A percentile compares a stretch with the other conserved stretches of the same genome.
Evolutionary conservation across 1,140 invertebrate species (phyloP).

Genomic region (Ceratosolen solmsi): DNA sequence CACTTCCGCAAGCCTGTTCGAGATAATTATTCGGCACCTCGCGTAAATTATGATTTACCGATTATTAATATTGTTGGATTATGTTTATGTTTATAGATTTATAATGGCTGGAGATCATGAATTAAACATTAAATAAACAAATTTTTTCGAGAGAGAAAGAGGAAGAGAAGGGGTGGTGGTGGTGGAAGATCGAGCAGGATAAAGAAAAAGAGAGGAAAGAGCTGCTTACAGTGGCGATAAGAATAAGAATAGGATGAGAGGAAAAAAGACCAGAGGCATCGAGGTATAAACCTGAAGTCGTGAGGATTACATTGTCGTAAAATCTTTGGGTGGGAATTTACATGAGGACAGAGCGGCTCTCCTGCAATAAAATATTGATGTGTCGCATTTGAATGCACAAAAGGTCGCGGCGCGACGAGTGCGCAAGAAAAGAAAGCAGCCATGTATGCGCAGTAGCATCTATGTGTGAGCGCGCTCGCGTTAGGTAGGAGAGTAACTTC

Average conservation of each 20-base stretch:
- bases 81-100: too few species aligned
- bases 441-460: not conserved
- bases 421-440: not conserved
- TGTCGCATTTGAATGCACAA: constrained; percentile 55
- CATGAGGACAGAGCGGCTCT: constrained; percentile 53
- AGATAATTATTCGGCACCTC: constrained; percentile 31
- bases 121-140: not conserved
- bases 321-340: constrained; percentile 65
- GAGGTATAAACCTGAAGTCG: constrained; percentile 53
- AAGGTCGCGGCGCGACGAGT: constrained; percentile 16
- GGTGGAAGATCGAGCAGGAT: too few species aligned
- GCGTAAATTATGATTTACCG: constrained; percentile 44
- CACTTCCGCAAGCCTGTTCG: not conserved
- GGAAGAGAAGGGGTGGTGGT: not conserved
- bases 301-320: constrained; percentile 71
- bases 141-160: not conserved
- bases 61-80: constrained; percentile 44
- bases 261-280: constrained; percentile 53
- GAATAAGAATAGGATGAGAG: not conserved
- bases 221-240: not conserved
- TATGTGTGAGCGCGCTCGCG: not conserved
- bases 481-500: not conserved
- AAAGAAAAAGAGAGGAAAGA: not conserved
- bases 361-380: constrained; percentile 64
- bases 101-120: too few species aligned